These are phyloP conservation scores for Omphaloscelis lunosa DNA, from an alignment of 2,888 invertebrate species.

Conservation along the genomic window DNA sequence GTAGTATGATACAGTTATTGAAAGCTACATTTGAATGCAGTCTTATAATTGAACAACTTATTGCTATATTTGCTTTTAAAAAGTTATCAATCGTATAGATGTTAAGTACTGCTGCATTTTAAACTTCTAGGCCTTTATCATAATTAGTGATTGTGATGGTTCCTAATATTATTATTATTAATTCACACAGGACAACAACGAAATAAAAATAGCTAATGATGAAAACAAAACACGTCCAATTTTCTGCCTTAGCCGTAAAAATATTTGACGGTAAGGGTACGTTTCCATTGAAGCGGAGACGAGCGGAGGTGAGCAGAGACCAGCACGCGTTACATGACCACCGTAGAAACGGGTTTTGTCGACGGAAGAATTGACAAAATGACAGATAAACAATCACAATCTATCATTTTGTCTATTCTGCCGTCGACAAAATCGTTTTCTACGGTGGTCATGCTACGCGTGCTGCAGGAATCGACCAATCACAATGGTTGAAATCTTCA, in stretches of 20 bases:
- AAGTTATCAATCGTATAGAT: neutral
- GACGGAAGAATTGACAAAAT: too few relatives aligned
- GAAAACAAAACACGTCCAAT: constrained; percentile 14
- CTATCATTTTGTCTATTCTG: too few relatives aligned
- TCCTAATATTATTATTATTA: constrained; percentile 20
- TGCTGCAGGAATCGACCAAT: too few relatives aligned
- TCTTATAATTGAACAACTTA: neutral
- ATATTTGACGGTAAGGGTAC: neutral
- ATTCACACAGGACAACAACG: neutral
- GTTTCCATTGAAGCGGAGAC: too few relatives aligned
- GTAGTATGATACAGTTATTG: neutral
- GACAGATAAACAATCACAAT: too few relatives aligned
- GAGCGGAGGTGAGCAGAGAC: too few relatives aligned
- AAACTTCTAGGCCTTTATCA: neutral
- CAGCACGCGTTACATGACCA: too few relatives aligned
- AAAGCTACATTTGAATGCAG: neutral
- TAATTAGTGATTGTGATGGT: constrained; percentile 19
- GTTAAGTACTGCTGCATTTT: neutral
- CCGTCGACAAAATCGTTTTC: too few relatives aligned
- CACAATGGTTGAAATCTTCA: too few relatives aligned
- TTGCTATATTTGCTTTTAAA: neutral
- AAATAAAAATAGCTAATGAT: neutral
- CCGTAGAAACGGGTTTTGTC: too few relatives aligned
- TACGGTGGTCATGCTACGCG: too few relatives aligned
- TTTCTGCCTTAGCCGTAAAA: neutral